Evolutionary conservation across 2,113 vertebrate species (phyloP), one percentile per base, ranked within the genome.

Genomic region (Gallinago jamesoni): DNA sequence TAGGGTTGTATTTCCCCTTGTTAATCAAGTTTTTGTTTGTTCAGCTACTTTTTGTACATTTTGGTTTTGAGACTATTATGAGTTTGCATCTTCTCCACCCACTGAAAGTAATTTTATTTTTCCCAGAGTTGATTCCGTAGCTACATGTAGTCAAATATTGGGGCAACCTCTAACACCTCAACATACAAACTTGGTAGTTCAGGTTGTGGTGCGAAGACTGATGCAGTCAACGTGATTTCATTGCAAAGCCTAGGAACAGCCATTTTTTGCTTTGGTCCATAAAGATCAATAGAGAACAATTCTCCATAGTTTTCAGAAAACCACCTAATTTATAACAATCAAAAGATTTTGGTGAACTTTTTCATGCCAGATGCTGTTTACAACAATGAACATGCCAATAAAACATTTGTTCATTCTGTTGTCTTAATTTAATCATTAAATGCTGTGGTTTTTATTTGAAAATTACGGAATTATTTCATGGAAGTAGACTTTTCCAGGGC

Each of bases 341-440:
- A 96, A 97, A 97, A 97, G 96, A 95, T 96, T 98, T 98, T 98
- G 98, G 98, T 98, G 98, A 98, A 98, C 97, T 98, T 98, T 98
- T 98, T 98, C 98, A 98, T 98, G 98, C 98, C 98, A 98, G 98
- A 98, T 99, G 98, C 98, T 99, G 98, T 99, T 99, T 98, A 99
- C 98, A 98, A 99, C 97, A 94, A 97, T 99, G 99, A 99, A 99
- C 98, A 99, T 98, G 99, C 99, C 99, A 99, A 99, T 99, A 99
- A 98, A 98, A 98, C 96, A 98, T 98, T 98, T 98, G 98, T 98
- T 98, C 97, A 96, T 98, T 97, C 87, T 93, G 97, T 98, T 98
- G 97, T 97, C 96, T 98, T 98, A 98, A 87, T 97, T 98, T 98
- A 97, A 95, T 98, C 92, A 97, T 98, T 98, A 98, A 97, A 95